Conservation (phyloP, 2,113 vertebrate genomes). For the Parotia lawesii region DNA sequence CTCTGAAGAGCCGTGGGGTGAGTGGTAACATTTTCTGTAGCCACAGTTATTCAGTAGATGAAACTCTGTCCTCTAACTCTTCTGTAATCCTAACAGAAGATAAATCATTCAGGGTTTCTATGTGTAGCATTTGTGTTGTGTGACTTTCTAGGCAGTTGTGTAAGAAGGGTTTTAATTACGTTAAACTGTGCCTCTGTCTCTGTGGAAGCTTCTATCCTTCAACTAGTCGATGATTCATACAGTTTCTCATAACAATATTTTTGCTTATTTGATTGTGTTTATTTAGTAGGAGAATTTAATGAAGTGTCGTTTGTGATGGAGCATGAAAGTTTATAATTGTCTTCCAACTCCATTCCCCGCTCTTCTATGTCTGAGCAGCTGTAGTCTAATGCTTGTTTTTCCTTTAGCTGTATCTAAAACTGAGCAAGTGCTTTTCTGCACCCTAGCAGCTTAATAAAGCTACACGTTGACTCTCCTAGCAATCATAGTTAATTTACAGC, state of each 20-base stretch:
- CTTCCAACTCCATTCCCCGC: not conserved
- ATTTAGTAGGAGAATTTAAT: not conserved
- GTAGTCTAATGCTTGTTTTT: not conserved
- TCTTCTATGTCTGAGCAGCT: not conserved
- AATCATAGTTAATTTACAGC: not conserved
- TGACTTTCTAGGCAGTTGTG: not conserved
- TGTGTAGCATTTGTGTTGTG: not conserved
- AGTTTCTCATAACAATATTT: not conserved
- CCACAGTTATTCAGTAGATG: not conserved
- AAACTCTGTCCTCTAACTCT: not conserved
- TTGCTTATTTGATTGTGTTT: not conserved
- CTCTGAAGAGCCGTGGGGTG: not conserved
- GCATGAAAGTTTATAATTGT: not conserved
- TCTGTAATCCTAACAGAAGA: not conserved
- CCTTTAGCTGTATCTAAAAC: not conserved
- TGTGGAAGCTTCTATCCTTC: not conserved
- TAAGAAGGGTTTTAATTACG: not conserved
- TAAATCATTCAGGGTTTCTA: not conserved
- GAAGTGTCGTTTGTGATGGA: not conserved
- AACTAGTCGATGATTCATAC: not conserved
- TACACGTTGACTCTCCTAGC: not conserved
- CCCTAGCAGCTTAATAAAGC: not conserved
- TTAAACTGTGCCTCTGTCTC: not conserved
- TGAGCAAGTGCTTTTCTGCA: not conserved
- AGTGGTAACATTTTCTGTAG: not conserved